Evolutionary conservation across 1,140 invertebrate species (phyloP).

Genomic region (Lamellibrachia luymesi): DNA sequence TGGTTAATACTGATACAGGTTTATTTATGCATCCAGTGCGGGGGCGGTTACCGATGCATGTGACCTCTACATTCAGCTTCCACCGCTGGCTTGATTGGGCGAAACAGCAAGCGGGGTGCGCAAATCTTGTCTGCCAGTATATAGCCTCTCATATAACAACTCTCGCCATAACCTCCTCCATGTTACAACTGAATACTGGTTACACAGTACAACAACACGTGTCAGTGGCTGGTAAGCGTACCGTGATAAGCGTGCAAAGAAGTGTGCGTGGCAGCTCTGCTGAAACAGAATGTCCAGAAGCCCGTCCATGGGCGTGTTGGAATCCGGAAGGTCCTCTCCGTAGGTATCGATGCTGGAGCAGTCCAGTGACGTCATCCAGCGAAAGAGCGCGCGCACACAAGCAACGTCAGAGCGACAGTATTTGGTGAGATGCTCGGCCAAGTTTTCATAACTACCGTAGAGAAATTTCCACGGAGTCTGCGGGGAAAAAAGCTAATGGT

Average conservation of each 20-base stretch:
- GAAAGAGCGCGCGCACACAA: slow-evolving; percentile 45
- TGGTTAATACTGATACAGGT: too few species aligned
- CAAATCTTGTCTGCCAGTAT: too few species aligned
- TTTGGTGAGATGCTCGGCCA: not conserved
- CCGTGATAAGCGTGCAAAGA: slow-evolving; percentile 48
- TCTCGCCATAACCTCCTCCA: too few species aligned
- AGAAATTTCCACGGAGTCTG: not conserved
- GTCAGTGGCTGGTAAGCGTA: slow-evolving; percentile 31
- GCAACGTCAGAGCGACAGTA: slow-evolving; percentile 32
- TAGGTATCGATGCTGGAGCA: slow-evolving; percentile 37
- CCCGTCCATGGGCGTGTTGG: slow-evolving; percentile 44
- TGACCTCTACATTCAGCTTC: too few species aligned
- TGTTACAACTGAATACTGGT: too few species aligned
- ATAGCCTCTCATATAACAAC: too few species aligned
- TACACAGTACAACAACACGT: too few species aligned
- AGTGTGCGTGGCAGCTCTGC: slow-evolving; percentile 47
- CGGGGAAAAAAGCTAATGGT: not conserved
- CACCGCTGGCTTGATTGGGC: too few species aligned
- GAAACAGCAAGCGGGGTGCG: too few species aligned
- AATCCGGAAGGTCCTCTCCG: not conserved
- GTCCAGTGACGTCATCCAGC: slow-evolving; percentile 49
- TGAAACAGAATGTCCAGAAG: slow-evolving; percentile 46
- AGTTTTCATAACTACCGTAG: not conserved
- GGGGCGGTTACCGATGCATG: not conserved
- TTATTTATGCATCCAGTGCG: not conserved